Evolutionary conservation across 2,797 vertebrate species (phyloP).

Genomic region (Acrossocheilus wenchowensis): DNA sequence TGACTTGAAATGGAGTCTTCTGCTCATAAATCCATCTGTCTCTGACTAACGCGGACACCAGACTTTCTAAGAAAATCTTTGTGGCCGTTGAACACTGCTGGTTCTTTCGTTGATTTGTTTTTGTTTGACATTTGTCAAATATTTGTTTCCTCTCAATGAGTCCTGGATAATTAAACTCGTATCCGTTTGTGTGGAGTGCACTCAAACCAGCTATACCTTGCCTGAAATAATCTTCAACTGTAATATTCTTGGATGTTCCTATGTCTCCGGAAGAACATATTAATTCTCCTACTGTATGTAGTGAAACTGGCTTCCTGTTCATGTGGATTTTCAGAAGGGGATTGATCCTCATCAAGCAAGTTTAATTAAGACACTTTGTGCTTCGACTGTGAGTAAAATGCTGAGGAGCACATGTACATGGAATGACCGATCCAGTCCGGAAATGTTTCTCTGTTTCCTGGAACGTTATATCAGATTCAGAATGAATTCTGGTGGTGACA

Average conservation of each 20-base stretch:
- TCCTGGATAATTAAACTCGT: slow-evolving; percentile 46
- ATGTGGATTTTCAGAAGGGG: slow-evolving; percentile 21
- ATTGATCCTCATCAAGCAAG: slow-evolving; percentile 6
- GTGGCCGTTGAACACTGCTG: slow-evolving; percentile 35
- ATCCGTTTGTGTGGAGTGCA: slow-evolving; percentile 49
- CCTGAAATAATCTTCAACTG: slow-evolving; percentile 41
- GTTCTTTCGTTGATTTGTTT: slow-evolving; percentile 36
- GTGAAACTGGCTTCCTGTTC: neutral
- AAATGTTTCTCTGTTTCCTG: slow-evolving; percentile 1
- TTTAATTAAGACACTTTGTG: slow-evolving; percentile 24
- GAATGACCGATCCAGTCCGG: slow-evolving; percentile 16
- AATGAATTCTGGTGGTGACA: slow-evolving; percentile 19
- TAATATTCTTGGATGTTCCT: slow-evolving; percentile 41
- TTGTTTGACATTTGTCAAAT: slow-evolving; percentile 42
- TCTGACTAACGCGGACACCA: slow-evolving; percentile 34
- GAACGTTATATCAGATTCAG: slow-evolving; percentile 3
- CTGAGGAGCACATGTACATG: slow-evolving; percentile 14
- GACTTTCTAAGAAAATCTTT: slow-evolving; percentile 34
- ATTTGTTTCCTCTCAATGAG: slow-evolving; percentile 43
- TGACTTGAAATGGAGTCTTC: slow-evolving; percentile 15
- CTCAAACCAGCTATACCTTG: slow-evolving; percentile 40
- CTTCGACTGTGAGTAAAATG: slow-evolving; percentile 32
- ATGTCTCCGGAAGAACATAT: slow-evolving; percentile 43
- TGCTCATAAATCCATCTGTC: slow-evolving; percentile 39
- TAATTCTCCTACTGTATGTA: slow-evolving; percentile 31